Evolutionary conservation across 1,140 invertebrate genomes (phyloP), one percentile per base, ranked within the genome.

Genomic region (Drosophila obscura): DNA sequence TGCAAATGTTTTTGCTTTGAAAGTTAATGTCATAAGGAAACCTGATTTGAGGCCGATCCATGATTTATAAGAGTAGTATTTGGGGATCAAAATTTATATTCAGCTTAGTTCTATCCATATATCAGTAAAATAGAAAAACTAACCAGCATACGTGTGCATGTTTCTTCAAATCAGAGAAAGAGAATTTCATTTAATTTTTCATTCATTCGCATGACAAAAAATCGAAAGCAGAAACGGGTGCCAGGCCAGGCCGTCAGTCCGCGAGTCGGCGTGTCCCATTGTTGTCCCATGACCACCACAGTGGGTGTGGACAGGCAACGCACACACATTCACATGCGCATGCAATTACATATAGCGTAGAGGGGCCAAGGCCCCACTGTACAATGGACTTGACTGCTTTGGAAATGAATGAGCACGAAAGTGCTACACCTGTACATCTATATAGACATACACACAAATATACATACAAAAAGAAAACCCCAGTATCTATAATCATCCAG

Each of bases 191-290:
- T 55, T 44, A 45, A 43, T 39, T 50, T 82, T 74, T 64, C 4
- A 45, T 83, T 76, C 52, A 83, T 73, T 83, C 67, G 63, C 49
- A 46, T 58, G 41, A 60, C 31, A 31, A 31, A 82, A 82, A 83
- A 79, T 79, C 62, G 80, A 83, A 75, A 83, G 71, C 74, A 82
- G 15, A 74, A 68, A 31, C 31, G 31, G 8, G 31, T 8, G 31
- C 31, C 8, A 9, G 8, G 0, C 31, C 31, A 39, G 35, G 11
- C 35, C 35, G 4, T 11, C 9, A 35, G 31, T 11, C 31, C 31
- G 9, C 31, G 8, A 11, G 2, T 9, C 31, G 3, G 31, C 9
- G 31, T 35, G 31, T 35, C 31, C 31, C 31, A 39, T 39, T 39
- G 31, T 39, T 39, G 35, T 39, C 11, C 35, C 35, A 39, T 39